These are phyloP conservation scores for Mactra quadrangularis DNA, from an alignment of 1,140 invertebrate genomes.

Conservation along the genomic window DNA sequence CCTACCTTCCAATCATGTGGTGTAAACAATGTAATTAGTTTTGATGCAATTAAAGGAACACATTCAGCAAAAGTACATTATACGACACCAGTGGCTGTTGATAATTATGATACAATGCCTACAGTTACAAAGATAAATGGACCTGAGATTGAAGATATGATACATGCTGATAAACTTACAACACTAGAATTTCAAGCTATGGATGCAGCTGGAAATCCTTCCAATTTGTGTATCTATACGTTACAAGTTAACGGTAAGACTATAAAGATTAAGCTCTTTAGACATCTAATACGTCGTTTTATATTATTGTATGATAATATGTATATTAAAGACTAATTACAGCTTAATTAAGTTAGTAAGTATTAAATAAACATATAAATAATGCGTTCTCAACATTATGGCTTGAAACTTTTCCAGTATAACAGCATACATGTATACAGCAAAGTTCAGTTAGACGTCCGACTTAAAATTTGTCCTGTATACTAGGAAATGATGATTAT, in stretches of 20 bases:
- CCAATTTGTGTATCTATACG: background rate
- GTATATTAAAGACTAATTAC: too few relatives aligned
- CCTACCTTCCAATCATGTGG: background rate
- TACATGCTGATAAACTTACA: background rate
- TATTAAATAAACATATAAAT: too few relatives aligned
- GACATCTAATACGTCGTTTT: too few relatives aligned
- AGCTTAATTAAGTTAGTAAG: too few relatives aligned
- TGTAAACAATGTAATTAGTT: background rate
- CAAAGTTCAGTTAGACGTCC: too few relatives aligned
- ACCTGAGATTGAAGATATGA: background rate
- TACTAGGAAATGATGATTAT: too few relatives aligned
- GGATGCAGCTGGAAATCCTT: background rate
- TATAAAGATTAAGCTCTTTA: too few relatives aligned
- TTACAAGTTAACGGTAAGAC: background rate
- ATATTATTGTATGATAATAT: too few relatives aligned
- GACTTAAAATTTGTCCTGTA: too few relatives aligned
- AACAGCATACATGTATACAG: too few relatives aligned
- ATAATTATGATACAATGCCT: background rate
- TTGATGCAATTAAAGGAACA: background rate
- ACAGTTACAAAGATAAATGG: background rate
- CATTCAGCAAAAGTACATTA: background rate
- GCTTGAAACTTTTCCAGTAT: too few relatives aligned
- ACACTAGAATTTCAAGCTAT: slow-evolving; percentile 5
- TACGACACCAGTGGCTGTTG: background rate
- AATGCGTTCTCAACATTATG: too few relatives aligned